phyloP scores from a whole-genome alignment of 1,140 invertebrate genomes.

The Hesperophylax magnus region DNA sequence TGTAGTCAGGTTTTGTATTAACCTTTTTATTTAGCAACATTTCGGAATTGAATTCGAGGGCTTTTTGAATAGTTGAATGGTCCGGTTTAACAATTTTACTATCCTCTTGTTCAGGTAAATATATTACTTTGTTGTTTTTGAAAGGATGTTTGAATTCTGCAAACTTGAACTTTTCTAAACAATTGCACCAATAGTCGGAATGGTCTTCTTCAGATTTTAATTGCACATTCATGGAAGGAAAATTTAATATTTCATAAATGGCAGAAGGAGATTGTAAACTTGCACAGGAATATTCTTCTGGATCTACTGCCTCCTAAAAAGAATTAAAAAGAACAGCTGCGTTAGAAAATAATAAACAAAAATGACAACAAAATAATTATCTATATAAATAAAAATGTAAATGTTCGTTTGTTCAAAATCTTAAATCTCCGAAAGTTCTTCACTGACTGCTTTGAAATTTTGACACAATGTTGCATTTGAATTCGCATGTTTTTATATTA shows the following conservation, averaged over 20 bases:
- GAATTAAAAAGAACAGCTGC: background rate
- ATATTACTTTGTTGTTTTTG: background rate
- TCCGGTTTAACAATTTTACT: background rate
- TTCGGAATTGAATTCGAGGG: background rate
- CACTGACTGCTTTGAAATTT: too few relatives aligned
- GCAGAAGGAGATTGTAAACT: conserved; percentile 13
- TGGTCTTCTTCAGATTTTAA: background rate
- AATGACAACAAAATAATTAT: background rate
- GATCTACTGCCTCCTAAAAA: conserved; percentile 28
- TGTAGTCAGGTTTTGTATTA: conserved; percentile 34
- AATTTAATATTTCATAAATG: conserved; percentile 31
- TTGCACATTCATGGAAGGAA: conserved; percentile 9
- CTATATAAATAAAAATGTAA: too few relatives aligned
- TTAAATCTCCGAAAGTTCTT: too few relatives aligned
- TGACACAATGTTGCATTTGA: too few relatives aligned
- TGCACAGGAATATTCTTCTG: background rate
- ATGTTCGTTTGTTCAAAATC: too few relatives aligned
- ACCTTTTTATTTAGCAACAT: background rate
- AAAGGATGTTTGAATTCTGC: conserved; percentile 36
- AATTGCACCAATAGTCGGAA: conserved; percentile 30
- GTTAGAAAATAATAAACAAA: background rate
- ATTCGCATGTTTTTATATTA: too few relatives aligned
- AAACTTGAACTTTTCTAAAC: conserved; percentile 32
- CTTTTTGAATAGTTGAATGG: background rate
- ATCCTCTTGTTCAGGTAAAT: background rate